phyloP scores from a whole-genome alignment of 2,888 invertebrate genomes.

The Ecdyonurus torrentis region DNA sequence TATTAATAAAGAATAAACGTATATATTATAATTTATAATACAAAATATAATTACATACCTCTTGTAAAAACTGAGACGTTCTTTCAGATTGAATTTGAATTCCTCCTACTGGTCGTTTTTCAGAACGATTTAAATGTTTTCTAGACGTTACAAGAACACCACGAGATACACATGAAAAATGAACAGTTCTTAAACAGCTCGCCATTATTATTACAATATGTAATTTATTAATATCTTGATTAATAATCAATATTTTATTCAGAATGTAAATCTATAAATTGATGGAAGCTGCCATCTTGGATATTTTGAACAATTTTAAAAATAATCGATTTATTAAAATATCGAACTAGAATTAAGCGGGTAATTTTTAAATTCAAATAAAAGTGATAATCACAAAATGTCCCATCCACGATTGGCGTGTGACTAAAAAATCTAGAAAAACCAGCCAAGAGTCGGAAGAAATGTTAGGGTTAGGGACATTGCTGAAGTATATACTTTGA shows the following conservation, averaged over 20 bases:
- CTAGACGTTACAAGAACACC: constrained; percentile 35
- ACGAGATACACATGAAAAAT: constrained; percentile 36
- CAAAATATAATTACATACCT: constrained; percentile 33
- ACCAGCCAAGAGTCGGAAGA: too few relatives aligned
- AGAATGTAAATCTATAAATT: background rate
- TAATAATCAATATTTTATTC: background rate
- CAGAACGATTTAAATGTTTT: constrained; percentile 33
- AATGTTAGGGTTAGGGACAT: too few relatives aligned
- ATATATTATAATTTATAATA: constrained; percentile 9
- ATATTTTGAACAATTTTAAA: background rate
- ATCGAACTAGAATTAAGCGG: too few relatives aligned
- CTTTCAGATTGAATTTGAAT: constrained; percentile 18
- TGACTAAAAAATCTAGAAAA: too few relatives aligned
- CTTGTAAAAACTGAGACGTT: constrained; percentile 33
- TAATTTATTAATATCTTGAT: background rate
- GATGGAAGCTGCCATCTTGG: background rate
- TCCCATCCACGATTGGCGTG: too few relatives aligned
- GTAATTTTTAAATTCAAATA: too few relatives aligned
- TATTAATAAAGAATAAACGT: background rate
- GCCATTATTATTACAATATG: constrained; percentile 28
- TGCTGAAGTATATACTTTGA: too few relatives aligned
- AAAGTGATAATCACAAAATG: too few relatives aligned
- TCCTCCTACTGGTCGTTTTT: constrained; percentile 30
- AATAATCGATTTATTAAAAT: background rate
- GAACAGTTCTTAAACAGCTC: constrained; percentile 36